These are phyloP conservation scores for Megalopta genalis DNA, from an alignment of 1,140 invertebrate genomes.

Conservation along the genomic window DNA sequence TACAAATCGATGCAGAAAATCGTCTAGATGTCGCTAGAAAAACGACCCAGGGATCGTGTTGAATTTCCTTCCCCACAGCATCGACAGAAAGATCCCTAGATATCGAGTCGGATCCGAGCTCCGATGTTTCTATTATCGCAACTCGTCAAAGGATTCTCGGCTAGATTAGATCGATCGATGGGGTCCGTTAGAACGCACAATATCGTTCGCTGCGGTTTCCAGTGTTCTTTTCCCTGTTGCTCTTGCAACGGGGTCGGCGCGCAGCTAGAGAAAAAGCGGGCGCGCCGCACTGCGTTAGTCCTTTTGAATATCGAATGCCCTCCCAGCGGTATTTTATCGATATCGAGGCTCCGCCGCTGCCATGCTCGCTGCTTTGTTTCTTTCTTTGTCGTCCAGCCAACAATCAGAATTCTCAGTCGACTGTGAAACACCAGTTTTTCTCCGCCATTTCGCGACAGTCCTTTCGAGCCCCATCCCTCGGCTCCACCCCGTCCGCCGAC, in stretches of 20 bases:
- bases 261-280: neutral
- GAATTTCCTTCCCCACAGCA: no score
- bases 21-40: no score
- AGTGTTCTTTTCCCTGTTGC: neutral
- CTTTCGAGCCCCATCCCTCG: no score
- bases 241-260: no score
- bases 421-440: neutral
- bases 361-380: neutral
- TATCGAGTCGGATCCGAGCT: no score
- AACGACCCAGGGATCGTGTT: no score
- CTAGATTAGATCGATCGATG: neutral
- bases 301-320: slow-evolving; percentile 7
- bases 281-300: neutral
- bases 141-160: neutral
- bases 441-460: neutral
- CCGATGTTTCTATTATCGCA: no score
- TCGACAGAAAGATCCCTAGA: no score
- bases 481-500: no score
- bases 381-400: neutral
- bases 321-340: slow-evolving; percentile 5
- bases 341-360: neutral
- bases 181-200: no score
- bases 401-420: slow-evolving; percentile 9
- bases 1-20: no score
- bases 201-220: neutral